Evolutionary conservation across 2,113 vertebrate species (phyloP), one percentile per base, ranked within the genome.

Genomic region (Albula glossodonta): DNA sequence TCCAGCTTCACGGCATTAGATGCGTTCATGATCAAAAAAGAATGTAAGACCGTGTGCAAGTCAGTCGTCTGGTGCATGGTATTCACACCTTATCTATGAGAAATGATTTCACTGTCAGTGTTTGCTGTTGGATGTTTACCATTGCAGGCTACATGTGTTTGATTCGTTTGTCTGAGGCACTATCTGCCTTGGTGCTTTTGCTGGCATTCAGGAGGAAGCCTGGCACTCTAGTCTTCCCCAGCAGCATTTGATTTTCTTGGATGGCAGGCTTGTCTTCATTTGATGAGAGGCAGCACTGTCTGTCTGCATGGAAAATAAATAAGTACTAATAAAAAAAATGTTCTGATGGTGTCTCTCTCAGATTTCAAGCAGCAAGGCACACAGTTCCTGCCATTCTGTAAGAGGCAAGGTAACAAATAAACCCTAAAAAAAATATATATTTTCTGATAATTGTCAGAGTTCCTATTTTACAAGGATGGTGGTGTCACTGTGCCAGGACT

Each of bases 221-320:
- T 90, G 88, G 89, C 86, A 57, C 80, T 79, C 85, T 91, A 91
- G 90, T 92, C 92, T 92, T 78, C 87, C 88, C 88, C 91, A 90
- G 85, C 87, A 84, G 89, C 87, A 89, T 93, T 94, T 93, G 92
- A 95, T 84, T 86, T 90, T 88, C 90, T 88, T 81, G 66, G 84
- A 89, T 90, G 91, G 81, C 87, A 90, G 90, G 89, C 91, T 90
- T 87, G 88, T 90, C 86, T 90, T 88, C 89, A 85, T 91, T 91
- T 90, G 48, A 51, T 41, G 78, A 74, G 57, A 87, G 88, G 87
- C 88, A 86, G 86, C 87, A 86, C 50, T 60, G 89, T 90, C 82
- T 88, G 84, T 84, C 89, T 81, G 84, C 87, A 86, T 80, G 87
- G 89, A 81, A 85, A 83, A 57, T 81, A 41, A 51, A 85, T 50